Percentiles rank a stretch among this genome's conserved stretches.
phyloP scores from a whole-genome alignment of 2,113 vertebrate genomes.

The Dipodomys merriami region DNA sequence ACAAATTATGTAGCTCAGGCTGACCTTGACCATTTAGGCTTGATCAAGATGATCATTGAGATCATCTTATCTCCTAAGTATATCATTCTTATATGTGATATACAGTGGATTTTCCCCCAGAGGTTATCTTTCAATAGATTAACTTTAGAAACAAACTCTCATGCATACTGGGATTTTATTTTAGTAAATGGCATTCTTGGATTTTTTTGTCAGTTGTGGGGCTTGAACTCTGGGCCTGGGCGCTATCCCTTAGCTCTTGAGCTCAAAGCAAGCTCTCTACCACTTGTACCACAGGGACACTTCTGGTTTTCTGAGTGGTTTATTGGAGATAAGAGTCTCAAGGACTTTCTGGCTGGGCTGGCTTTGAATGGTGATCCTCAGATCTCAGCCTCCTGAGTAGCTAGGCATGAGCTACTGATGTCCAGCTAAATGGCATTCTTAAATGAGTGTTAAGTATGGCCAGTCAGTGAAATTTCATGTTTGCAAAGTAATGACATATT shows the following conservation, averaged over 20 bases:
- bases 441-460: conserved; percentile 9
- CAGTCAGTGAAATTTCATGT: neutral
- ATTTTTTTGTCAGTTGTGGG: no score
- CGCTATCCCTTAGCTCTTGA: no score
- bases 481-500: conserved; percentile 5
- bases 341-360: no score
- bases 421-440: neutral
- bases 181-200: neutral
- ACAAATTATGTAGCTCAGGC: neutral
- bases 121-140: conserved; percentile 24
- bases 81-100: neutral
- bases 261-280: no score
- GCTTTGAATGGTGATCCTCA: no score
- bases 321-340: no score
- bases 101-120: neutral
- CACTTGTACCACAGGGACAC: no score
- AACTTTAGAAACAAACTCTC: conserved; percentile 33
- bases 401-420: no score
- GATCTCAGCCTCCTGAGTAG: no score
- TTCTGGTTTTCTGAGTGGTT: no score
- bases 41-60: neutral
- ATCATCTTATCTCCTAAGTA: neutral
- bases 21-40: neutral
- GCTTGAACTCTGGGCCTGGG: no score
- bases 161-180: neutral